Conservation (phyloP, 1,140 invertebrate genomes). For the Oppia nitens region DNA sequence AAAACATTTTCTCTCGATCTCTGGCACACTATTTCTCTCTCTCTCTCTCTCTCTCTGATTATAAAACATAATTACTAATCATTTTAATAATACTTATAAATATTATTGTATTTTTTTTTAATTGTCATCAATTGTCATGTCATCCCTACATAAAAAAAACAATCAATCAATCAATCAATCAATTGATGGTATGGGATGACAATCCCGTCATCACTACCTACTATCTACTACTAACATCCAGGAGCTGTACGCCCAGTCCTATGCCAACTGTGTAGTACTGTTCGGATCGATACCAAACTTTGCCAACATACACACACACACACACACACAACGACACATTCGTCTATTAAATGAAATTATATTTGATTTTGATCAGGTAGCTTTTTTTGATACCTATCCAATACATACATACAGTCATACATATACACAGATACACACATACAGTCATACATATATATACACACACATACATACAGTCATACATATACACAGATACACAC, state of each 20-base stretch:
- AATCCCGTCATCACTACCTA: no score
- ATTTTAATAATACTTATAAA: constrained; percentile 39
- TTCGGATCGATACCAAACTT: constrained; percentile 98
- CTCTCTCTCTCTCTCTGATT: constrained; percentile 59
- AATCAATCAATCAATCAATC: not conserved
- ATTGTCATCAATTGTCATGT: constrained; percentile 3
- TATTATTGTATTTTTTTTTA: not conserved
- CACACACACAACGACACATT: constrained; percentile 90
- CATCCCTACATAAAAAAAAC: not conserved
- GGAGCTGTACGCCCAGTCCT: constrained; percentile 87
- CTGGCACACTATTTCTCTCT: no score
- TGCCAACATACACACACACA: constrained; percentile 94
- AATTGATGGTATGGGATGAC: no score
- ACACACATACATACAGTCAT: no score
- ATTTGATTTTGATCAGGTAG: constrained; percentile 42
- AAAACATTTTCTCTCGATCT: no score
- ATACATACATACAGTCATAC: not conserved
- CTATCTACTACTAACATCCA: constrained; percentile 26
- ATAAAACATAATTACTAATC: constrained; percentile 56
- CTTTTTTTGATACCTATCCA: constrained; percentile 2
- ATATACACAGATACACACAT: no score
- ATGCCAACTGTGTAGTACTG: constrained; percentile 83
- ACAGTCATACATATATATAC: no score
- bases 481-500: no score
- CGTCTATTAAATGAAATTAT: constrained; percentile 95